These are phyloP conservation scores for Eidolon helvum DNA, from an alignment of 2,113 vertebrate genomes.

Conservation along the genomic window DNA sequence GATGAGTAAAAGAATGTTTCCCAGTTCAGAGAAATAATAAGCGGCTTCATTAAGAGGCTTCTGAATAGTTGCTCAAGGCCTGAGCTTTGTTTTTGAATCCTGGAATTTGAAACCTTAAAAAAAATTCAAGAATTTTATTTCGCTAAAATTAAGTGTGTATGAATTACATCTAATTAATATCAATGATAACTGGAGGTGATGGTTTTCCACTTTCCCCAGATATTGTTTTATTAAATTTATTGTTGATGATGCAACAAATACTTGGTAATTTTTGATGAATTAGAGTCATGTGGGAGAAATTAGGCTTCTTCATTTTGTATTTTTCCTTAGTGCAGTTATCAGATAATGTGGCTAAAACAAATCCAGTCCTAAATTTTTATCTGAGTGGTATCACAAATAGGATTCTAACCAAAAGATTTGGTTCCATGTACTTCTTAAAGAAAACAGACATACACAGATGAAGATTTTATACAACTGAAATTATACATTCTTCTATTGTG, in stretches of 20 bases:
- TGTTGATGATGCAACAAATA: not conserved
- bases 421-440: not conserved
- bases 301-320: not conserved
- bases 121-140: slow-evolving; percentile 8
- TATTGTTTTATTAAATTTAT: slow-evolving; percentile 38
- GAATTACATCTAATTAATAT: not conserved
- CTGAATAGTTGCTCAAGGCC: not conserved
- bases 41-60: not conserved
- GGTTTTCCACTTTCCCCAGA: not conserved
- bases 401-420: not conserved
- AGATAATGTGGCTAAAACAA: not conserved
- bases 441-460: not conserved
- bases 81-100: not conserved
- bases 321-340: slow-evolving; percentile 6
- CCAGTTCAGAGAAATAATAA: not conserved
- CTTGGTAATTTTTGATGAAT: not conserved
- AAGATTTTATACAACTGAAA: not conserved
- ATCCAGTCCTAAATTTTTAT: not conserved
- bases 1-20: slow-evolving; percentile 4
- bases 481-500: not conserved
- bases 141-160: not conserved
- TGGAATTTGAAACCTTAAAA: not conserved
- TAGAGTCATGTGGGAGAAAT: not conserved
- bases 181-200: not conserved
- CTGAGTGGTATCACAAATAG: not conserved